Conservation (phyloP, 2,888 invertebrate species). For the Drosophila kambysellisi region DNA sequence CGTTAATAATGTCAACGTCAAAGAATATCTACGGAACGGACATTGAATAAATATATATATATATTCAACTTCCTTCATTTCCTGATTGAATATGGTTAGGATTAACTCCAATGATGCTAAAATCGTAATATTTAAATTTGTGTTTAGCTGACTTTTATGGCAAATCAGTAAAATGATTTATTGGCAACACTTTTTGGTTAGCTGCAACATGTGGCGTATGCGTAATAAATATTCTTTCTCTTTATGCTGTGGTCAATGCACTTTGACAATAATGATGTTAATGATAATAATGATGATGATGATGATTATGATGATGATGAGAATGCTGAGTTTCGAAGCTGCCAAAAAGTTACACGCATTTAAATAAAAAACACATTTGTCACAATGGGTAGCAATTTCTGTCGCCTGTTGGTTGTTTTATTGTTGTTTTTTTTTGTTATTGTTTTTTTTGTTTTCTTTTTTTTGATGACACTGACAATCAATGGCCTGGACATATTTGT, state of each 20-base stretch:
- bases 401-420: constrained; percentile 2
- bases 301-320: constrained; percentile 8
- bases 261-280: constrained; percentile 26
- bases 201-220: constrained; percentile 60
- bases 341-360: constrained; percentile 72
- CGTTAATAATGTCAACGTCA: not conserved
- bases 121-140: not conserved
- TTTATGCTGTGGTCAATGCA: constrained; percentile 55
- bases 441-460: constrained; percentile 10
- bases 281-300: not conserved
- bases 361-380: constrained; percentile 77
- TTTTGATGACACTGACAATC: constrained; percentile 65
- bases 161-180: constrained; percentile 38
- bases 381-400: constrained; percentile 39
- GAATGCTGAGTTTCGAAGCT: constrained; percentile 21
- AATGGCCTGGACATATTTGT: constrained; percentile 58
- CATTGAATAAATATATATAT: not conserved
- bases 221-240: constrained; percentile 29
- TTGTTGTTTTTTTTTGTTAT: constrained; percentile 10
- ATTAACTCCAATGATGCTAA: not conserved
- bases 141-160: not conserved
- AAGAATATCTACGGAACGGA: not conserved
- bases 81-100: not conserved
- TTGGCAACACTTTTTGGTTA: constrained; percentile 50
- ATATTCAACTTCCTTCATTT: not conserved